A percentile compares a stretch with the other conserved stretches of the same genome.
phyloP scores from a whole-genome alignment of 2,888 invertebrate genomes.

The Drosophila paranaensis region DNA sequence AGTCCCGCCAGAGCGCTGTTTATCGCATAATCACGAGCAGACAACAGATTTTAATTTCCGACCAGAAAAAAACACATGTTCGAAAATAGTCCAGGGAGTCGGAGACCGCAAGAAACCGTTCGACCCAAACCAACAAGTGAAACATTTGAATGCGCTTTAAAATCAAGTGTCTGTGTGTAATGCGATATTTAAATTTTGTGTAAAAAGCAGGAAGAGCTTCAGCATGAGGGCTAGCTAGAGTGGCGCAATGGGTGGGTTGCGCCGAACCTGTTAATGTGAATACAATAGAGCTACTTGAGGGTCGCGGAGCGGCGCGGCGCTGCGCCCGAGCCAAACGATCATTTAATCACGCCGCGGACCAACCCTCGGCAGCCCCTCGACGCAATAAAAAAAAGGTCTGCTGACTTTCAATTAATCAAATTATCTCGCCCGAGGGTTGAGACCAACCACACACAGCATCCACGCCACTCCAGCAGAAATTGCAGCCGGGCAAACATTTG shows the following conservation, averaged over 20 bases:
- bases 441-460: constrained; percentile 7
- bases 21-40: constrained; percentile 66
- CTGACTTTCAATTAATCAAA: constrained; percentile 80
- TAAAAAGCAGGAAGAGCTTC: constrained; percentile 19
- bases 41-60: constrained; percentile 74
- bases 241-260: constrained; percentile 51
- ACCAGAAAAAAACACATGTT: constrained; percentile 73
- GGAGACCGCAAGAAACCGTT: constrained; percentile 5
- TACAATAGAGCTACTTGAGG: constrained; percentile 76
- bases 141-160: constrained; percentile 70
- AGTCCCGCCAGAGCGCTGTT: constrained; percentile 43
- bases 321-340: constrained; percentile 56
- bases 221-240: constrained; percentile 21
- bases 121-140: constrained; percentile 59
- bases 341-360: constrained; percentile 61
- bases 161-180: constrained; percentile 76
- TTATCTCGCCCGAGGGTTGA: constrained; percentile 62
- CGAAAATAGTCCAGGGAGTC: constrained; percentile 65
- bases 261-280: constrained; percentile 73
- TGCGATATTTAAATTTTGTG: constrained; percentile 76
- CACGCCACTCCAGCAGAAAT: constrained; percentile 41
- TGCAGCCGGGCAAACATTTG: constrained; percentile 71
- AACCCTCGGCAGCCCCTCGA: constrained; percentile 41
- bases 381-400: constrained; percentile 61
- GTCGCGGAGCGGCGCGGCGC: constrained; percentile 1